Base-by-base conservation (phyloP, 2,113 vertebrate genomes). In the Bubo blakistoni region DNA sequence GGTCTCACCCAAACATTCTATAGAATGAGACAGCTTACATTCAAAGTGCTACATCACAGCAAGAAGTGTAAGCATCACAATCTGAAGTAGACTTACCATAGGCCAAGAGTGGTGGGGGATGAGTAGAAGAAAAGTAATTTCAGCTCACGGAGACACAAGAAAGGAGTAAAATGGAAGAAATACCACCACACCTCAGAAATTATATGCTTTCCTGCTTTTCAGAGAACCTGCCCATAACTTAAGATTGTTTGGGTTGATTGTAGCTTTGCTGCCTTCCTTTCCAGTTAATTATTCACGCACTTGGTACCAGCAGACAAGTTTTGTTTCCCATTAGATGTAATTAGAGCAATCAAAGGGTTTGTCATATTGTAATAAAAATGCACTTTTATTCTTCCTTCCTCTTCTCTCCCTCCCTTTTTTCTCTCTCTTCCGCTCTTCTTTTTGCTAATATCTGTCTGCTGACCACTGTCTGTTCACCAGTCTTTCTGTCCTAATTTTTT, bases 261-360 rank as follows among this genome's bases (percentile, higher is more conserved):
- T 69, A 96, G 83, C 82, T 96, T 96, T 98, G 70, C 81, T 90
- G 52, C 82, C 91, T 97, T 96, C 93, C 96, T 97, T 97, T 92
- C 40, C 73, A 32, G 44, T 98, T 98, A 98, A 98, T 98, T 98
- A 98, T 98, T 98, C 94, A 98, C 95, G 70, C 36, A 40, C 93
- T 97, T 95, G 58, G 69, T 97, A 92, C 74, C 81, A 92, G 96
- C 90, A 96, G 88, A 94, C 7, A 30, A 90, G 77, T 91, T 97
- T 97, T 98, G 90, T 98, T 98, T 98, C 97, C 94, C 95, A 98
- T 94, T 96, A 98, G 96, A 93, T 98, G 97, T 97, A 98, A 98
- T 98, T 98, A 98, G 97, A 98, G 92, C 95, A 98, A 97, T 98
- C 94, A 97, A 81, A 97, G 88, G 89, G 83, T 96, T 98, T 96